These are phyloP conservation scores for Myrmecobius fasciatus DNA, from an alignment of 2,113 vertebrate species.

Conservation along the genomic window DNA sequence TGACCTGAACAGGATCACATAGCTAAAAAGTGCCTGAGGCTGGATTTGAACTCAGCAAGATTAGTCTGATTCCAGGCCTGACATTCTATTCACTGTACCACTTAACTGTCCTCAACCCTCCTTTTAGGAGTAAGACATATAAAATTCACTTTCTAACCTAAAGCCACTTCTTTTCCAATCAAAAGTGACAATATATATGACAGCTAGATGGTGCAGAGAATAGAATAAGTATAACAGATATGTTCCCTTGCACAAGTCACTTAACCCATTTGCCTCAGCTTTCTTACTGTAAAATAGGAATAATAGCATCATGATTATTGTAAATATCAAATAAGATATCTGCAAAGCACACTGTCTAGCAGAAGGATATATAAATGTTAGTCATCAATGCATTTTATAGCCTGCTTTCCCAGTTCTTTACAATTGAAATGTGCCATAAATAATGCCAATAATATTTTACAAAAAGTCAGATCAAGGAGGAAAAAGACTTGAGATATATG, in stretches of 20 bases:
- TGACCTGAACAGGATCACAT: not conserved
- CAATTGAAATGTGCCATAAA: constrained; percentile 10
- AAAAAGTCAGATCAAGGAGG: not conserved
- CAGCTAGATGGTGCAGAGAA: not conserved
- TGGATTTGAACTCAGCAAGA: too few relatives aligned
- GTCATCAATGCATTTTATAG: not conserved
- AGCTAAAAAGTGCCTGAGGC: not conserved
- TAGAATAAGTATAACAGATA: not conserved
- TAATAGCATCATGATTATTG: not conserved
- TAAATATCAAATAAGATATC: not conserved
- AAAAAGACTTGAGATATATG: not conserved
- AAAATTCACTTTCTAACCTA: not conserved
- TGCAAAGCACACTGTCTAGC: not conserved
- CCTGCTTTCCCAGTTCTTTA: not conserved
- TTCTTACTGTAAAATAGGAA: not conserved
- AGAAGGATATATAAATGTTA: not conserved
- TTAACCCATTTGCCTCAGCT: not conserved
- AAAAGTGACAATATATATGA: not conserved
- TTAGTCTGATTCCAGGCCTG: not conserved
- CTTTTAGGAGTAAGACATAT: not conserved
- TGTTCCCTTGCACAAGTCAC: not conserved
- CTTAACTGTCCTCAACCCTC: not conserved
- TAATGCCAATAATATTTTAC: not conserved
- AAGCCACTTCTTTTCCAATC: not conserved
- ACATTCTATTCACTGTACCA: not conserved